Percentiles rank a stretch among this genome's conserved stretches.
These are phyloP conservation scores for Indri indri DNA, from an alignment of 2,113 vertebrate genomes.

Conservation along the genomic window DNA sequence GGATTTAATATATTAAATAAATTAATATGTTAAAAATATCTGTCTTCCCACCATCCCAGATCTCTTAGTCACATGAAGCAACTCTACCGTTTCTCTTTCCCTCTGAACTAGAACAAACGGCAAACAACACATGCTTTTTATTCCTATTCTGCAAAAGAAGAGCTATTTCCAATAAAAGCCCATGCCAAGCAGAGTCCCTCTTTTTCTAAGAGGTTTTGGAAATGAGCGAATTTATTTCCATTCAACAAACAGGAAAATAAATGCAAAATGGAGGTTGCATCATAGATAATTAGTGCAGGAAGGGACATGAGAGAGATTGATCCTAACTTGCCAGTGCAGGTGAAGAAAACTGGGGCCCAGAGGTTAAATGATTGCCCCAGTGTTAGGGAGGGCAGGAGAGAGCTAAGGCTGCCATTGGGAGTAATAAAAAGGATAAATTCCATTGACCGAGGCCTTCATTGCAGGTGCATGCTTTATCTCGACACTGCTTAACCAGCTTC, in stretches of 20 bases:
- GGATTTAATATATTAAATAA: background rate
- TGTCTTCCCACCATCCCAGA: background rate
- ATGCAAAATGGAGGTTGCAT: background rate
- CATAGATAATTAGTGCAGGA: background rate
- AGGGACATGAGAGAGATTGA: background rate
- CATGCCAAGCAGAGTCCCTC: background rate
- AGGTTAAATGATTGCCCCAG: background rate
- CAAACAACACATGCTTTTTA: background rate
- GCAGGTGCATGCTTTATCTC: background rate
- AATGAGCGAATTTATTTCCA: slow-evolving; percentile 51
- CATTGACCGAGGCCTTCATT: slow-evolving; percentile 11
- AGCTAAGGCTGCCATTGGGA: background rate
- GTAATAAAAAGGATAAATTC: background rate
- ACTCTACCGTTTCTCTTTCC: background rate
- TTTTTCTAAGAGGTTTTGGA: slow-evolving; percentile 40
- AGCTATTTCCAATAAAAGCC: background rate
- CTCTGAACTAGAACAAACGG: slow-evolving; percentile 23
- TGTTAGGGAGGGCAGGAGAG: background rate
- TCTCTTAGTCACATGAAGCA: background rate
- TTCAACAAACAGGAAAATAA: background rate
- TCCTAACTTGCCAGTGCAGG: background rate
- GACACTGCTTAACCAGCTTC: background rate
- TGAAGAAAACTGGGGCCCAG: slow-evolving; percentile 12
- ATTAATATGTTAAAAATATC: background rate
- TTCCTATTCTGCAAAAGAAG: slow-evolving; percentile 32